Conservation (phyloP, 2,113 vertebrate genomes). For the Corythornis madagascariensis region DNA sequence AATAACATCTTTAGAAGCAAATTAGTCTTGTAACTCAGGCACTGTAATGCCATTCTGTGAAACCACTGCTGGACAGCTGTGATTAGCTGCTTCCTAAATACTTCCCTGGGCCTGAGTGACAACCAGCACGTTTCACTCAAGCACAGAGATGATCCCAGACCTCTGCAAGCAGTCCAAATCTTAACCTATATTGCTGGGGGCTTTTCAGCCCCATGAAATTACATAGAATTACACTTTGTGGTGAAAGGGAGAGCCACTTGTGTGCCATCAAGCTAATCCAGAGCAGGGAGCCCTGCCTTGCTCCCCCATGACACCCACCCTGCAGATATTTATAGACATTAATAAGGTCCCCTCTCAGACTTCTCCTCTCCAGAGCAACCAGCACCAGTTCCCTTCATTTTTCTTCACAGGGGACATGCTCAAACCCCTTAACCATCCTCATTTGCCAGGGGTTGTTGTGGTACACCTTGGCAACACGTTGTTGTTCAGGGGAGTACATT, state of each 20-base stretch:
- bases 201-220: background rate
- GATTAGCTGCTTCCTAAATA: background rate
- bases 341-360: too few relatives aligned
- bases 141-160: background rate
- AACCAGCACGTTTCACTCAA: background rate
- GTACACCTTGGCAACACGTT: background rate
- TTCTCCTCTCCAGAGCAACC: too few relatives aligned
- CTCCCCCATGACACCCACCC: background rate
- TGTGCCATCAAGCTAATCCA: background rate
- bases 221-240: too few relatives aligned
- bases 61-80: background rate
- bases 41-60: background rate
- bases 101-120: background rate
- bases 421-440: too few relatives aligned
- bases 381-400: too few relatives aligned
- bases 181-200: background rate
- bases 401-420: too few relatives aligned
- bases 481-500: background rate
- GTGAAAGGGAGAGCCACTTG: background rate
- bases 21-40: slow-evolving; percentile 32
- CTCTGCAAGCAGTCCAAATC: background rate
- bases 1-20: slow-evolving; percentile 35
- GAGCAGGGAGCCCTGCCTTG: background rate
- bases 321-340: too few relatives aligned
- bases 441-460: background rate